Evolutionary conservation across 2,888 invertebrate species (phyloP), one percentile per base, ranked within the genome.

Genomic region (Spialia ferax): DNA sequence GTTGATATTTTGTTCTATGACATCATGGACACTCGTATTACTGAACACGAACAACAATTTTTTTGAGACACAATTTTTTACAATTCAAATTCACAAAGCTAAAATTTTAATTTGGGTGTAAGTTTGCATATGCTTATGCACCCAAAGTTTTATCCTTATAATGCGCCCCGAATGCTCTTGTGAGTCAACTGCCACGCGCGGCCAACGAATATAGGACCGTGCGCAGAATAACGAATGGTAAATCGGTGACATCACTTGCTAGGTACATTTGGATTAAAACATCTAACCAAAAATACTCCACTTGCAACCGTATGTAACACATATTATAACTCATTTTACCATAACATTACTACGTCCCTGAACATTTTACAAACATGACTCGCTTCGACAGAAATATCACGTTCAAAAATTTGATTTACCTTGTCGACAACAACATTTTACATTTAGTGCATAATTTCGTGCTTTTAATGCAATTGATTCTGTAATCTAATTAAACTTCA

Each of bases 211-310:
- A 82, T 81, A 71, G 76, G 76, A 74, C 77, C 79, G 79, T 79
- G 83, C 79, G 76, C 83, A 79, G 87, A 88, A 90, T 92, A 91
- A 91, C 85, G 87, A 89, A 86, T 83, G 87, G 84, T 91, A 88
- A 91, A 91, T 89, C 89, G 91, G 91, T 86, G 87, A 78, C 80
- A 77, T 80, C 81, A 80, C 81, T 78, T 77, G 77, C 75, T 73
- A 77, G 73, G 75, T 76, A 73, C 77, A 81, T 79, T 79, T 80
- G 76, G 80, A 80, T 81, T 79, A 74, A 75, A 77, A 74, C 79
- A 75, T 71, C 70, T 73, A 35, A 68, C 42, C 66, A 69, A 62
- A 65, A 71, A 71, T 72, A 70, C 72, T 73, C 76, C 69, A 83
- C 77, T 75, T 74, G 79, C 74, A 77, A 81, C 81, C 74, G 72